These are phyloP conservation scores for Eolophus roseicapilla DNA, from an alignment of 2,113 vertebrate species.

Conservation along the genomic window DNA sequence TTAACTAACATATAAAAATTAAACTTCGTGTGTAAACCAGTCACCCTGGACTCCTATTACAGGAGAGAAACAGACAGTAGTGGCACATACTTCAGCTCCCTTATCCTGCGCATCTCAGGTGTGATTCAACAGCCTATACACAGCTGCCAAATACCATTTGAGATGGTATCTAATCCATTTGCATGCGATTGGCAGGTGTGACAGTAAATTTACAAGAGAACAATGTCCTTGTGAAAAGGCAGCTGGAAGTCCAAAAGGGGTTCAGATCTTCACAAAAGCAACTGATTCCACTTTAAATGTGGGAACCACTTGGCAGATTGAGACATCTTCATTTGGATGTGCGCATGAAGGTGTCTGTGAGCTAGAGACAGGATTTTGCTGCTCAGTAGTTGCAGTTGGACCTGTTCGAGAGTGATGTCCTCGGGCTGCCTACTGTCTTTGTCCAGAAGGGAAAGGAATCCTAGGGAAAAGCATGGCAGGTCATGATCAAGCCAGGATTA, in stretches of 20 bases:
- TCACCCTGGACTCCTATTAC: neutral
- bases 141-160: neutral
- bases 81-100: neutral
- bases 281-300: neutral
- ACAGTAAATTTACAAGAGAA: neutral
- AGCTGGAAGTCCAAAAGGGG: neutral
- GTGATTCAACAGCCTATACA: neutral
- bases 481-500: neutral
- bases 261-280: neutral
- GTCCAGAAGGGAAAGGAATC: neutral
- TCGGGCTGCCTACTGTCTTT: neutral
- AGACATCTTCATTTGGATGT: neutral
- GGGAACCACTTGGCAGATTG: neutral
- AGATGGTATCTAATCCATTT: neutral
- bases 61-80: neutral
- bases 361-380: neutral
- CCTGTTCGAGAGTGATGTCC: neutral
- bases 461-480: neutral
- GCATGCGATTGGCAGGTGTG: neutral
- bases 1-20: neutral
- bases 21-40: neutral
- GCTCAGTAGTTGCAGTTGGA: neutral
- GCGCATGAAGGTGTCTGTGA: neutral
- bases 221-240: neutral
- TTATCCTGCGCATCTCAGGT: neutral